Base-by-base conservation (phyloP, 2,113 vertebrate genomes). In the Mobula birostris region DNA sequence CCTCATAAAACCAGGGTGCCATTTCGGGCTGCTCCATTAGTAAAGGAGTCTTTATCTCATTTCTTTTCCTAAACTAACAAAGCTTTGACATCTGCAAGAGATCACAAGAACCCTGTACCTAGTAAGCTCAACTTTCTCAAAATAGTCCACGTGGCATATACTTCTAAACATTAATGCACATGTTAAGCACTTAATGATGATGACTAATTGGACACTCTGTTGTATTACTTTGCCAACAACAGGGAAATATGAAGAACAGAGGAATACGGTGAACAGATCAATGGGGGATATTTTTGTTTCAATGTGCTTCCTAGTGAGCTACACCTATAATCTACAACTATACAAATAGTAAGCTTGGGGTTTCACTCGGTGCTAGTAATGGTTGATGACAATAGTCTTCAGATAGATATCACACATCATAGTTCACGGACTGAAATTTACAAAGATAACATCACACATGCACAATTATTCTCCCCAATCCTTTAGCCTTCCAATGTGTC, bases 31-130 rank as follows among this genome's bases (percentile, higher is more conserved):
- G 91, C 9, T 74, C 91, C 70, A 48, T 74, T 66, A 68, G 85
- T 19, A 90, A 85, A 88, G 56, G 58, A 87, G 27, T 7, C 17
- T 32, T 61, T 27, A 66, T 90, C 29, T 17, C 61, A 32, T 90
- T 90, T 17, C 61, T 87, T 63, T 87, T 11, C 56, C 83, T 87
- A 5, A 56, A 21, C 58, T 32, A 68, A 90, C 61, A 19, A 15
- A 27, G 56, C 58, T 88, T 63, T 88, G 83, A 88, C 27, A 88
- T 56, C 58, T 88, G 85, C 15, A 90, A 90, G 66, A 68, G 85
- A 90, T 87, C 56, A 61, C 11, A 61, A 58, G 24, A 56, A 58
- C n/a, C 5, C 19, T 72, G 21, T 24, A 40, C 36, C 15, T n/a
- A 56, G 70, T 72, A 24, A 15, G 12, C 40, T 72, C 36, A 36